A percentile compares a stretch with the other conserved stretches of the same genome.
These are phyloP conservation scores for Epizoanthus scotinus DNA, from an alignment of 92 coral and sea anemone genomes.

Conservation along the genomic window DNA sequence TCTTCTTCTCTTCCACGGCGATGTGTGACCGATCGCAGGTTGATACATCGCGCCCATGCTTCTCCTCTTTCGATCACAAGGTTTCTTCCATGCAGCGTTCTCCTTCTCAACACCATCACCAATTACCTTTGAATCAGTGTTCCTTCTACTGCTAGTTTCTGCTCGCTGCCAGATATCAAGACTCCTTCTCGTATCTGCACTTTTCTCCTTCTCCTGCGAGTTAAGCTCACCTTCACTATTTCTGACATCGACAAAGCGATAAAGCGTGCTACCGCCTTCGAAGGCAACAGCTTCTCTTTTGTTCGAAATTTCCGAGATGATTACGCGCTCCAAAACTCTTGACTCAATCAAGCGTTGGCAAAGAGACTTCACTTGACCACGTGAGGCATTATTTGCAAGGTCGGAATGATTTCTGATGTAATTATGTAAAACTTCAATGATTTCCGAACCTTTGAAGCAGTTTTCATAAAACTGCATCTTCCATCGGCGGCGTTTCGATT, in stretches of 20 bases:
- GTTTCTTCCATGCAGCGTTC: conserved; percentile 23
- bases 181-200: not conserved
- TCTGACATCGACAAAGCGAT: conserved; percentile 15
- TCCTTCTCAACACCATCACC: not conserved
- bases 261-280: conserved; percentile 45
- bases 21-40: not conserved
- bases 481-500: conserved; percentile 85
- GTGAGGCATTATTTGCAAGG: conserved; percentile 79
- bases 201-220: not conserved
- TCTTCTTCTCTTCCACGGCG: conserved; percentile 34
- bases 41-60: conserved; percentile 26
- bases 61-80: conserved; percentile 25
- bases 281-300: conserved; percentile 9
- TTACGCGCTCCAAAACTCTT: conserved; percentile 82
- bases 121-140: not conserved
- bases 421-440: conserved; percentile 73
- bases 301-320: not conserved
- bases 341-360: conserved; percentile 88
- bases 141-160: not conserved
- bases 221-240: not conserved
- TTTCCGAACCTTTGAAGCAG: conserved; percentile 90
- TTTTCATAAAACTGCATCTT: conserved; percentile 88
- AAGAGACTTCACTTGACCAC: conserved; percentile 79
- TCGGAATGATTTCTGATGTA: conserved; percentile 81
- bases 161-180: conserved; percentile 25